Percentiles rank a stretch among this genome's conserved stretches.
phyloP scores from a whole-genome alignment of 2,888 invertebrate species.

The Tanytarsus gracilentus region DNA sequence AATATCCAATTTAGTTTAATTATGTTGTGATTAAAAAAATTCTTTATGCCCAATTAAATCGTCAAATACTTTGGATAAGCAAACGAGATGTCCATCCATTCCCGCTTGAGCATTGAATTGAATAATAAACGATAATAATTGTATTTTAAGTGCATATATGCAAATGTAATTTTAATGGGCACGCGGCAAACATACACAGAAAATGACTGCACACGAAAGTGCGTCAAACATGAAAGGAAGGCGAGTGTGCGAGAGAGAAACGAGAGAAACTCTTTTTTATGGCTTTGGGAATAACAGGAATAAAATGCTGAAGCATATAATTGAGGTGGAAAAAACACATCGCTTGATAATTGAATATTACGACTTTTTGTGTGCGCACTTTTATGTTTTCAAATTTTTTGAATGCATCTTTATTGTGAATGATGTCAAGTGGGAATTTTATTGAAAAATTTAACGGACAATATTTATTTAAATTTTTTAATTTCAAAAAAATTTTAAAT shows the following conservation, averaged over 20 bases:
- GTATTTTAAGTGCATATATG: slow-evolving; percentile 3
- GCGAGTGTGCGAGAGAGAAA: background rate
- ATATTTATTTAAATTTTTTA: no score
- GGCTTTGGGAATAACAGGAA: slow-evolving; percentile 13
- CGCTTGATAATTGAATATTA: slow-evolving; percentile 21
- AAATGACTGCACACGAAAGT: background rate
- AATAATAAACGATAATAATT: slow-evolving; percentile 23
- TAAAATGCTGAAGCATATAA: slow-evolving; percentile 12
- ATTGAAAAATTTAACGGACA: no score
- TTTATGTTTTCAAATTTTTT: background rate
- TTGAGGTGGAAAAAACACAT: slow-evolving; percentile 9
- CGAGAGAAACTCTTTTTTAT: slow-evolving; percentile 11
- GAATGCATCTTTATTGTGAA: no score
- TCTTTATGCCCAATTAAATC: no score
- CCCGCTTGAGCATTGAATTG: background rate
- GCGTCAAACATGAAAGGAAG: slow-evolving; percentile 7
- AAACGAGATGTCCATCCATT: background rate
- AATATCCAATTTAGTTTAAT: background rate
- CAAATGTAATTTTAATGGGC: slow-evolving; percentile 14
- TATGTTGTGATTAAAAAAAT: no score
- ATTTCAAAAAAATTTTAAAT: no score
- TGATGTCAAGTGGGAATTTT: no score
- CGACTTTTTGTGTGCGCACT: background rate
- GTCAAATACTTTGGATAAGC: background rate
- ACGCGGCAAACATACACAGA: slow-evolving; percentile 9